A percentile compares a stretch with the other conserved stretches of the same genome.
Conservation (phyloP, 2,797 vertebrate species). For the Acanthurus tractus region DNA sequence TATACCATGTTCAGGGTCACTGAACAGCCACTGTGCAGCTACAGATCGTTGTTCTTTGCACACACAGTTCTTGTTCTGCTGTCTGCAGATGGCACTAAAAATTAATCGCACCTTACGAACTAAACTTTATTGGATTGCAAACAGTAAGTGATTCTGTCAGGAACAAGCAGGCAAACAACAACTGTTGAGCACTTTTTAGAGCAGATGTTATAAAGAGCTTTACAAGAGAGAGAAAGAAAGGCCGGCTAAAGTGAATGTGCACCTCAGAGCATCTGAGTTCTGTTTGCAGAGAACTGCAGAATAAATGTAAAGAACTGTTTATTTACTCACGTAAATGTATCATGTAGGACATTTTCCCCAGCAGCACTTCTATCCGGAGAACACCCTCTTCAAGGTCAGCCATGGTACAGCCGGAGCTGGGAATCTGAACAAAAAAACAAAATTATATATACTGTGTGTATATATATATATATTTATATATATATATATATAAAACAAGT, state of each 20-base stretch:
- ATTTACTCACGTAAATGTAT: slow-evolving; percentile 89
- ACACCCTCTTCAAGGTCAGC: slow-evolving; percentile 86
- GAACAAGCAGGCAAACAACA: too few relatives aligned
- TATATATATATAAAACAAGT: too few relatives aligned
- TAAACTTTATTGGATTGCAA: neutral
- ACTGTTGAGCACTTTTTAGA: neutral
- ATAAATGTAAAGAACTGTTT: too few relatives aligned
- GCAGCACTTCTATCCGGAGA: slow-evolving; percentile 88
- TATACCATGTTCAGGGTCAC: too few relatives aligned
- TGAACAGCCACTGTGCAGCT: too few relatives aligned
- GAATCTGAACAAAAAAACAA: slow-evolving; percentile 78
- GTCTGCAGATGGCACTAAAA: neutral
- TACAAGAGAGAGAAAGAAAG: neutral
- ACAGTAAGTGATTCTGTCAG: too few relatives aligned
- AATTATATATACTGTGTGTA: neutral
- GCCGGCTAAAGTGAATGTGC: neutral
- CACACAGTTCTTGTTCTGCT: neutral
- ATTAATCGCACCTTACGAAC: too few relatives aligned
- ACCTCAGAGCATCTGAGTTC: neutral
- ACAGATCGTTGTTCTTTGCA: too few relatives aligned
- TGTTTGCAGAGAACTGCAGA: neutral
- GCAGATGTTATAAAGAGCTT: neutral
- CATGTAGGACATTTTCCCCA: slow-evolving; percentile 91
- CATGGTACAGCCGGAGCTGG: slow-evolving; percentile 86
- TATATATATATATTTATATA: too few relatives aligned